Evolutionary conservation across 2,113 vertebrate species (phyloP).

Genomic region (Enhydra lutris): DNA sequence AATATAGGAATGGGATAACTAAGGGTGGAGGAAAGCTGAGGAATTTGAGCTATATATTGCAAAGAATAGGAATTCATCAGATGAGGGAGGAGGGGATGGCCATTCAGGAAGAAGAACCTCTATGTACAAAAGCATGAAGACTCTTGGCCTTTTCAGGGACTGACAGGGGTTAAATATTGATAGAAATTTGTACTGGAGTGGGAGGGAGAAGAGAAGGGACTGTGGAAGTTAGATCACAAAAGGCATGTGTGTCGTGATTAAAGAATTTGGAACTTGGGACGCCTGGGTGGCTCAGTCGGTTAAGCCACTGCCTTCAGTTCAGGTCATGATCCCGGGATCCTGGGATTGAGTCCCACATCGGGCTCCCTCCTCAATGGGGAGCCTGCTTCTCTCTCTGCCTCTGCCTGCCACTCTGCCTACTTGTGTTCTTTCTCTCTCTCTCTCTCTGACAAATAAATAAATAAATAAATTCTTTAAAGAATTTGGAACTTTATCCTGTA

Average conservation of each 20-base stretch:
- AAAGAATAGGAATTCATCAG: background rate
- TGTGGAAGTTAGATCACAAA: background rate
- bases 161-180: conserved; percentile 25
- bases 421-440: no score
- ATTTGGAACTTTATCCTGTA: background rate
- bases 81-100: background rate
- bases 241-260: background rate
- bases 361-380: no score
- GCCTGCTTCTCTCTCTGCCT: no score
- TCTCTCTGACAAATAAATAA: no score
- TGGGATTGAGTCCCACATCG: no score
- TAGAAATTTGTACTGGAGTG: background rate
- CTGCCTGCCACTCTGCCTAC: no score
- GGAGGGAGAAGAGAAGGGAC: background rate
- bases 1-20: background rate
- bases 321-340: no score
- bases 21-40: background rate
- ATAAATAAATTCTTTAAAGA: background rate
- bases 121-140: background rate
- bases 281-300: no score
- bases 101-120: background rate
- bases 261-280: conserved; percentile 2
- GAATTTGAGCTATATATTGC: background rate
- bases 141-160: background rate
- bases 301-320: no score